Conservation (phyloP, 2,113 vertebrate genomes). For the Diadophis punctatus region DNA sequence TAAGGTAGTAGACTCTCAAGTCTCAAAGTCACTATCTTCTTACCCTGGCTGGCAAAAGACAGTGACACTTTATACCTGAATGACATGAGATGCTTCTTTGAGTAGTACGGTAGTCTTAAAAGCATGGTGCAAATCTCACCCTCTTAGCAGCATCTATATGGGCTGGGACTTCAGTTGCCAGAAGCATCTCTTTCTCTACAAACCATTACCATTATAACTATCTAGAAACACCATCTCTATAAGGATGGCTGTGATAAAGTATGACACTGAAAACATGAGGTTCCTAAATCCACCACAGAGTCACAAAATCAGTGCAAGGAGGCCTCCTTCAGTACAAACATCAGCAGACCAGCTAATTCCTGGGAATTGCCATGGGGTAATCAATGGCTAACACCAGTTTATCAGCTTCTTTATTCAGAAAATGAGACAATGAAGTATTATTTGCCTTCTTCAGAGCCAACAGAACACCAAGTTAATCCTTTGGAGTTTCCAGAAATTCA, state of each 20-base stretch:
- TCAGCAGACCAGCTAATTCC: background rate
- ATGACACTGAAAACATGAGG: background rate
- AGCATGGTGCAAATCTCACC: background rate
- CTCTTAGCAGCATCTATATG: background rate
- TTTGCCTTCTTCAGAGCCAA: no score
- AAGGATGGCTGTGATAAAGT: background rate
- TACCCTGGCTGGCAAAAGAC: background rate
- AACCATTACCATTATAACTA: background rate
- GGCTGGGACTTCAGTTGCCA: background rate
- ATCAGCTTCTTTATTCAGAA: background rate
- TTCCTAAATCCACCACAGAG: background rate
- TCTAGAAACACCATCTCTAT: background rate
- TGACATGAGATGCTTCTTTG: background rate
- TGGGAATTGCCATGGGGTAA: background rate
- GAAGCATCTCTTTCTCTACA: background rate
- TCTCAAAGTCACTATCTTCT: background rate
- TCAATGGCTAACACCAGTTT: background rate
- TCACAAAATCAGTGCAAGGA: background rate
- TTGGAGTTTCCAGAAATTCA: no score
- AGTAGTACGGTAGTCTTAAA: background rate
- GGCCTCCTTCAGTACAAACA: background rate
- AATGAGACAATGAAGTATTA: background rate
- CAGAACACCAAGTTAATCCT: no score
- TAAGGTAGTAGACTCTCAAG: background rate
- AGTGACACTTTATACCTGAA: background rate